phyloP scores from a whole-genome alignment of 2,797 vertebrate species.

The Myotis pilosus region DNA sequence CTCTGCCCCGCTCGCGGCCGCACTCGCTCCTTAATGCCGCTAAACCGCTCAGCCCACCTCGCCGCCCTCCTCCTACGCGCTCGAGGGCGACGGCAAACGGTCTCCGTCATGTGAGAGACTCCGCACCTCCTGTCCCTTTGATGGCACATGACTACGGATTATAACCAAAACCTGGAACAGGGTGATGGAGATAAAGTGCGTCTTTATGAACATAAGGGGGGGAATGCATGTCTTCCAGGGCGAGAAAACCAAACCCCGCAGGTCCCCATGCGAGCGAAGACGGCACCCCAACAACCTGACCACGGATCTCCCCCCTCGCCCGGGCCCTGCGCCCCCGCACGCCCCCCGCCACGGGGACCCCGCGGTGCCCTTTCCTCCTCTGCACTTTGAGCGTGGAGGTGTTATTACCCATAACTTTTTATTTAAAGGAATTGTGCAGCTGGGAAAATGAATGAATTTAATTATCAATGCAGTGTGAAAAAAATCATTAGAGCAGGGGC shows the following conservation, averaged over 20 bases:
- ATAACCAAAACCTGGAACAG: slow-evolving; percentile 17
- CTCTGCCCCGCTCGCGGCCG: slow-evolving; percentile 50
- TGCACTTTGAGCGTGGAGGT: slow-evolving; percentile 82
- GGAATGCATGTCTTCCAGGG: neutral
- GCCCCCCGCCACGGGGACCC: slow-evolving; percentile 66
- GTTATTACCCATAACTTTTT: slow-evolving; percentile 88
- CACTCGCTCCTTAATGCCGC: slow-evolving; percentile 54
- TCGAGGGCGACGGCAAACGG: slow-evolving; percentile 23
- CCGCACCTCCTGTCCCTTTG: neutral
- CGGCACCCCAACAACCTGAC: neutral
- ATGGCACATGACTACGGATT: slow-evolving; percentile 57
- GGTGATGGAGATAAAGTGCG: neutral
- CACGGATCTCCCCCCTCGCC: slow-evolving; percentile 57
- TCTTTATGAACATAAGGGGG: neutral
- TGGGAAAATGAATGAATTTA: slow-evolving; percentile 91
- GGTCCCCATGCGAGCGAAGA: neutral
- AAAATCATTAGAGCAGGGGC: slow-evolving; percentile 89
- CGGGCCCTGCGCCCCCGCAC: slow-evolving; percentile 25
- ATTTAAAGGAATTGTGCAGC: slow-evolving; percentile 87
- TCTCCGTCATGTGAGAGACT: slow-evolving; percentile 37
- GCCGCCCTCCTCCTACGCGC: slow-evolving; percentile 7
- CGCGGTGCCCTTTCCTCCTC: slow-evolving; percentile 83
- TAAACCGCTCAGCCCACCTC: slow-evolving; percentile 54
- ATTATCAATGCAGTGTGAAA: slow-evolving; percentile 90
- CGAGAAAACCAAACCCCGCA: neutral